Evolutionary conservation across 1,140 invertebrate genomes (phyloP), one percentile per base, ranked within the genome.

Genomic region (Pseudomyrmex gracilis): DNA sequence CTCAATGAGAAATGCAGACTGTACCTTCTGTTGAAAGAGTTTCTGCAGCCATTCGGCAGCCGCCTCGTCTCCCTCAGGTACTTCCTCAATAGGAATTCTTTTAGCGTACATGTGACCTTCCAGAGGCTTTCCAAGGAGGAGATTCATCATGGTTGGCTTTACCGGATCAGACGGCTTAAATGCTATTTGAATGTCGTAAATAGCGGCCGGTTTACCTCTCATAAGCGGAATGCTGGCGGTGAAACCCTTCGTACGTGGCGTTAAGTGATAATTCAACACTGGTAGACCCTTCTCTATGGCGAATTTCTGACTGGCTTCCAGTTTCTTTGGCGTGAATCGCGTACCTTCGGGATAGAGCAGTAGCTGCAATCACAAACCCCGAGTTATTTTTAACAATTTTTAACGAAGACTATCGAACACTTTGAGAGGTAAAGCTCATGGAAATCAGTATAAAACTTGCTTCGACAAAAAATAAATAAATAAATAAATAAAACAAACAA

Each of bases 271-370:
- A 89, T 98, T 98, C 45, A 99, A 94, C 87, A 96, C 93, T 3
- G 98, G 97, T 85, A 99, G 95, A 87, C 98, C 97, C 87, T 98
- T 97, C 89, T 98, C 96, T 90, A 96, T 95, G 0, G 98, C 98
- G 93, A 99, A 98, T 88, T 98, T 97, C 89, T 98, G 95, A 85
- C 98, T 98, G 0, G 97, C 97, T 93, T 97, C 96, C 90, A 98
- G 97, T 92, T 99, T 99, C 87, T 96, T 96, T 71, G 95, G 93
- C 0, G 98, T 99, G 87, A 98, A 99, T 47, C 99, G 95, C 1
- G 99, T 99, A 7, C 99, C 99, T 95, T 99, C 99, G 8, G 98
- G 97, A 91, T 98, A 99, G n/a, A 99, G 92, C 51, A 99, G 92
- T 83, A 99, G 93, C 98, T 98, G 86, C 45, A 95, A 95, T 68